These are phyloP conservation scores for Bergia puertoricense DNA, from an alignment of 92 coral and sea anemone genomes.

Conservation along the genomic window DNA sequence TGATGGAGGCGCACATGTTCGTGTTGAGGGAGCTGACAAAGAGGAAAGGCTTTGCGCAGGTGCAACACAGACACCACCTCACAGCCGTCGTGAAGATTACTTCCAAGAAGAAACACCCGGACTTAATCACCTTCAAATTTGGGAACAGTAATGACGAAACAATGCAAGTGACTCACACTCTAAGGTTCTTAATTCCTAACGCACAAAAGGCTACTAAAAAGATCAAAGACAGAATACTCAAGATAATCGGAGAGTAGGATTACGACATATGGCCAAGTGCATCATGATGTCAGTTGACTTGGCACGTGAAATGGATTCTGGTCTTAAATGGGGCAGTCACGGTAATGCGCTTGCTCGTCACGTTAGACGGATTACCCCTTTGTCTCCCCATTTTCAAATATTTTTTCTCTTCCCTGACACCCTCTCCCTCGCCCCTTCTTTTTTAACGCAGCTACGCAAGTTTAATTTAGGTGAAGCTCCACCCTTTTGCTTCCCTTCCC, in stretches of 20 bases:
- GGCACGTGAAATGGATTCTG: not conserved
- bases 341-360: no score
- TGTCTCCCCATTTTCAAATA: no score
- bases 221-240: constrained; percentile 84
- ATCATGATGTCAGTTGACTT: not conserved
- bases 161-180: constrained; percentile 59
- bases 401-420: no score
- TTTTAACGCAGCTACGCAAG: no score
- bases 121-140: constrained; percentile 87
- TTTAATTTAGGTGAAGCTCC: no score
- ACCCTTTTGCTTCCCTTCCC: no score
- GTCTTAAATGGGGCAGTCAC: no score
- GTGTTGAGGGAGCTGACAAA: constrained; percentile 85
- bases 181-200: constrained; percentile 85
- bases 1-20: constrained; percentile 89
- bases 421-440: no score
- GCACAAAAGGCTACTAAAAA: constrained; percentile 83
- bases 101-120: constrained; percentile 92
- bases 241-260: constrained; percentile 54
- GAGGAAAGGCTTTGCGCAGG: constrained; percentile 89
- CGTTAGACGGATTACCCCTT: no score
- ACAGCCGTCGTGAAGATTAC: constrained; percentile 79
- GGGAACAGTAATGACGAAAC: constrained; percentile 58
- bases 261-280: not conserved
- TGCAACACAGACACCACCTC: constrained; percentile 87